Evolutionary conservation across 2,888 invertebrate species (phyloP), one percentile per base, ranked within the genome.

Genomic region (Hyposoter dolosus): DNA sequence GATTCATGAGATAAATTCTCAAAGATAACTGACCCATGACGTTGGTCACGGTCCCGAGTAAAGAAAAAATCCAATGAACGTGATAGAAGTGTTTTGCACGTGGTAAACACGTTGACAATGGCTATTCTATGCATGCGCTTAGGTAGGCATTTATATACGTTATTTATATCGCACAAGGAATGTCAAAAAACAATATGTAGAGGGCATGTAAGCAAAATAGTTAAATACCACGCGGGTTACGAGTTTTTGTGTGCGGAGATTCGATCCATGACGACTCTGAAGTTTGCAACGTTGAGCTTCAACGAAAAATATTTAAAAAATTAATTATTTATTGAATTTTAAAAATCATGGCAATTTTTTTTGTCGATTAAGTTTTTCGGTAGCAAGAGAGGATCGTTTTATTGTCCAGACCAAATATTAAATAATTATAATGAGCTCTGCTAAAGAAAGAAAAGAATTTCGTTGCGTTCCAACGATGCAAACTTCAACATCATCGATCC

Each of bases 21-120:
- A 45, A 69, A 15, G 79, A 65, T 53, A 79, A 65, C 40, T 85
- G 85, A 85, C 85, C 85, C 85, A 82, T 85, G 82, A 82, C 82
- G 78, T 75, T 82, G 82, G 85, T 85, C 85, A 85, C 66, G 85
- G 85, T 79, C 85, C 79, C 56, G 79, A 71, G 35, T 4, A 79
- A 79, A 85, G 79, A 71, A n/a, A 45, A 79, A 85, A 85, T 69
- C 78, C 45, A 69, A 74, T 71, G 85, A 79, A 56, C 79, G 85
- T 66, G 85, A 78, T 85, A 53, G 82, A 85, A 77, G 82, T 71
- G 60, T 79, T 78, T 85, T 63, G 50, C 75, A 23, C 50, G 28
- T 23, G 47, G 66, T 53, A 74, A 40, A n/a, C 65, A 47, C 65
- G 19, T 71, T 19, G 43, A 53, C 28, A 28, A 77, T 71, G 40